phyloP scores from a whole-genome alignment of 2,797 vertebrate genomes.

The Macroramphosus scolopax region DNA sequence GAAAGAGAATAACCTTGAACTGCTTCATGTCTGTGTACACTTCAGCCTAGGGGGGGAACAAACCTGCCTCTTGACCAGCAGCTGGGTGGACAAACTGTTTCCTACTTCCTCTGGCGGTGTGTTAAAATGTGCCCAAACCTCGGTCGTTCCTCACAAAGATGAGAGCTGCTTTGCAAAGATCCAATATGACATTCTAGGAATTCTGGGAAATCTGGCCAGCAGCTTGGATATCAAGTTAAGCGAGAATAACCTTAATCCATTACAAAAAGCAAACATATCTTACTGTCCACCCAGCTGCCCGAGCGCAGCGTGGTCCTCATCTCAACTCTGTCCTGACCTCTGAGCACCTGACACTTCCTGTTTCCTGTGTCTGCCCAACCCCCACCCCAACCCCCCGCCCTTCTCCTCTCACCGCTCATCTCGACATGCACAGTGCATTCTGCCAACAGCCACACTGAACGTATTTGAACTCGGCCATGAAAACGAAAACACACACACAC shows the following conservation, averaged over 20 bases:
- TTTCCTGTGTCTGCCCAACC: constrained; percentile 17
- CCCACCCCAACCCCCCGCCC: background rate
- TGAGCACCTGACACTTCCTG: constrained; percentile 49
- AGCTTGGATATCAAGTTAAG: constrained; percentile 11
- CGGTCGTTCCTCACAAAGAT: constrained; percentile 1
- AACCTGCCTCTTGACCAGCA: constrained; percentile 36
- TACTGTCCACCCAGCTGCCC: constrained; percentile 37
- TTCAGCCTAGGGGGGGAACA: constrained; percentile 20
- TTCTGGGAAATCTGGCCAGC: constrained; percentile 10
- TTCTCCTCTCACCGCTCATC: constrained; percentile 18
- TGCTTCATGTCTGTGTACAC: constrained; percentile 48
- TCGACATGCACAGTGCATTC: constrained; percentile 56
- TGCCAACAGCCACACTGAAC: constrained; percentile 56
- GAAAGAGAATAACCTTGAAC: constrained; percentile 58
- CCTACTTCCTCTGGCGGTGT: constrained; percentile 19
- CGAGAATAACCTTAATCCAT: constrained; percentile 1
- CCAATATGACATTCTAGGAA: background rate
- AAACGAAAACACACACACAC: too few species aligned
- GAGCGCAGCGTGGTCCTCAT: constrained; percentile 39
- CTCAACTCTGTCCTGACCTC: constrained; percentile 35
- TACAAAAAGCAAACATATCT: constrained; percentile 28
- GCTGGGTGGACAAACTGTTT: constrained; percentile 34
- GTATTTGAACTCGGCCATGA: constrained; percentile 25
- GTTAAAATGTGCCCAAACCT: constrained; percentile 17
- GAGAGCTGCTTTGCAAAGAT: constrained; percentile 6